Conservation (phyloP, 2,888 invertebrate species). For the Leptopterna dolabrata region DNA sequence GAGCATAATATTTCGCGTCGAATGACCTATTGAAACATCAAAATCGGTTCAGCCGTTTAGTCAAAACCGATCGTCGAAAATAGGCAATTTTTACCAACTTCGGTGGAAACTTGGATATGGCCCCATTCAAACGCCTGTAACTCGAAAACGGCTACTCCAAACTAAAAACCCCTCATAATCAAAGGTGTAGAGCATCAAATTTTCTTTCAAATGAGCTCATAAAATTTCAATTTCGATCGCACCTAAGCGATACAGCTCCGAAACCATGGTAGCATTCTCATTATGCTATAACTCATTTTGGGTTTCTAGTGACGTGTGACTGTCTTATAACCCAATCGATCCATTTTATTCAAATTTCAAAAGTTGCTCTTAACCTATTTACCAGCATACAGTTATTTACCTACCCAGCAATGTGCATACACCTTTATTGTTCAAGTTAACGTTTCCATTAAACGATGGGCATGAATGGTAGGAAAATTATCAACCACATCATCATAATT, state of each 20-base stretch:
- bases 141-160: constrained; percentile 1
- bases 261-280: background rate
- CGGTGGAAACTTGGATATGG: background rate
- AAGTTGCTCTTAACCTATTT: background rate
- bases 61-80: background rate
- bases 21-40: background rate
- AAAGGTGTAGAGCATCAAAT: constrained; percentile 9
- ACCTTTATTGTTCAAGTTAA: background rate
- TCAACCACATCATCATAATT: background rate
- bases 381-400: background rate
- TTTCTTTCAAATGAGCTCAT: background rate
- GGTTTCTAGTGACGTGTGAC: background rate
- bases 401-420: background rate
- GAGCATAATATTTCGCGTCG: constrained; percentile 13
- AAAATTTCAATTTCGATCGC: background rate
- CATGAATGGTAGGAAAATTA: background rate
- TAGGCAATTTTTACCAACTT: constrained; percentile 28
- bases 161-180: background rate
- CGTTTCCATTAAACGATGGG: constrained; percentile 1
- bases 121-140: background rate
- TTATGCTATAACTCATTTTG: background rate
- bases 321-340: background rate
- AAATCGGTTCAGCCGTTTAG: constrained; percentile 18
- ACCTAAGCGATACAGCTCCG: background rate
- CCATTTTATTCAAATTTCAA: background rate